phyloP scores from a whole-genome alignment of 2,888 invertebrate species.

The Caenorhabditis sp. region DNA sequence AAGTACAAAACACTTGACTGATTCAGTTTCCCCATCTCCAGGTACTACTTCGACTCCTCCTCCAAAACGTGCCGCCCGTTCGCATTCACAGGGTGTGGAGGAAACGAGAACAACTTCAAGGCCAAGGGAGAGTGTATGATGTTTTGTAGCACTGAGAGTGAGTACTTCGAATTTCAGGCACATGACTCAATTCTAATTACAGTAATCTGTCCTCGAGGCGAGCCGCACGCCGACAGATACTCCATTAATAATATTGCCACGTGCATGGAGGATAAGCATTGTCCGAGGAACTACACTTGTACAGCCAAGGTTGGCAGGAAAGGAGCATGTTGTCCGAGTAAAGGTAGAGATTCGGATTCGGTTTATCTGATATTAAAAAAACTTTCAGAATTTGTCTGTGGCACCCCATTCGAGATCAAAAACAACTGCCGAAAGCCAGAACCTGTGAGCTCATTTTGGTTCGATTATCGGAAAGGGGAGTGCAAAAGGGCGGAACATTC shows the following conservation, averaged over 20 bases:
- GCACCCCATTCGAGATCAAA: constrained; percentile 65
- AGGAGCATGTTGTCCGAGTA: constrained; percentile 76
- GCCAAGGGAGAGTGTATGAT: constrained; percentile 76
- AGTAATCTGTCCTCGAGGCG: constrained; percentile 76
- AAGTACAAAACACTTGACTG: not conserved
- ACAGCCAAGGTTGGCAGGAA: constrained; percentile 65
- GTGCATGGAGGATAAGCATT: constrained; percentile 72
- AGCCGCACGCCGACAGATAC: constrained; percentile 75
- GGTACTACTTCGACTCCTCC: constrained; percentile 74
- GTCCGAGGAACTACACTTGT: constrained; percentile 76
- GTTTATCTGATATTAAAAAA: not conserved
- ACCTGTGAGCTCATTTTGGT: constrained; percentile 63
- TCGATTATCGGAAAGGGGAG: constrained; percentile 71
- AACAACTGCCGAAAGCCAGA: constrained; percentile 66
- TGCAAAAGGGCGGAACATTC: constrained; percentile 67
- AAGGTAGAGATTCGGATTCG: constrained; percentile 45
- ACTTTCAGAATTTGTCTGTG: constrained; percentile 72
- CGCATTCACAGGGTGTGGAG: constrained; percentile 85
- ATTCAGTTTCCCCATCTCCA: constrained; percentile 3
- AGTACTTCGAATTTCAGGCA: constrained; percentile 3
- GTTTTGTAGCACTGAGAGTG: constrained; percentile 74
- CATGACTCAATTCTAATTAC: not conserved
- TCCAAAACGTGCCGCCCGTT: constrained; percentile 74
- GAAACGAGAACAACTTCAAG: constrained; percentile 88
- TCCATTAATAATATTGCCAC: constrained; percentile 73